Evolutionary conservation across 92 coral and sea anemone genomes (phyloP), one percentile per base, ranked within the genome.

Genomic region (Pocillopora grandis): DNA sequence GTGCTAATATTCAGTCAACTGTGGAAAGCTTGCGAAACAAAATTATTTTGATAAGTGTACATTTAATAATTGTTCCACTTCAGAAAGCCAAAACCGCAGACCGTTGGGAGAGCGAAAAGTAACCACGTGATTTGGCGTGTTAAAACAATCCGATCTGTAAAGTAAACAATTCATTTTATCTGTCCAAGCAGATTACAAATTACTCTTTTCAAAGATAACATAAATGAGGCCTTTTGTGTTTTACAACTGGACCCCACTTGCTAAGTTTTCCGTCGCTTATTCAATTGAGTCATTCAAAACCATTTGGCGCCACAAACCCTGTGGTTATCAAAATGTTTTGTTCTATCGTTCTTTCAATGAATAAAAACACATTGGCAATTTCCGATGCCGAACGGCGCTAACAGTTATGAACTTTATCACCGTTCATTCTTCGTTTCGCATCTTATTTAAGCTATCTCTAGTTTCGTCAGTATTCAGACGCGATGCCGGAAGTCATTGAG

Each of bases 401-500:
- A 72, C 58, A 16, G 69, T 71, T 0, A 59, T 58, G 77, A 79
- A 79, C 4, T 79, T 81, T 58, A 27, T 31, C 49, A 19, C 48
- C 73, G 27, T 15, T 14, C 5, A 23, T 68, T 16, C 73, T 70
- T 69, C 23, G 18, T 35, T 70, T 70, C 48, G 33, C 42, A n/a
- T 70, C 27, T 62, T 36, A 21, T 37, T 70, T 78, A 27, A n/a
- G 27, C 58, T 12, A 42, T 61, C 27, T 33, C 33, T 58, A 42
- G 12, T 59, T 15, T 5, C 36, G 64, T 1, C 36, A 60, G 77
- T 42, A 42, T 42, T 42, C 77, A 58, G 85, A 81, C 76, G 48
- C 63, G 16, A 20, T 21, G 13, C 85, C 85, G 85, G 85, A 81
- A 81, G 78, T 71, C 71, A 71, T 71, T 56, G 74, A 57, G 59